Conservation (phyloP, 2,888 invertebrate genomes). For the Nymphalis polychloros region DNA sequence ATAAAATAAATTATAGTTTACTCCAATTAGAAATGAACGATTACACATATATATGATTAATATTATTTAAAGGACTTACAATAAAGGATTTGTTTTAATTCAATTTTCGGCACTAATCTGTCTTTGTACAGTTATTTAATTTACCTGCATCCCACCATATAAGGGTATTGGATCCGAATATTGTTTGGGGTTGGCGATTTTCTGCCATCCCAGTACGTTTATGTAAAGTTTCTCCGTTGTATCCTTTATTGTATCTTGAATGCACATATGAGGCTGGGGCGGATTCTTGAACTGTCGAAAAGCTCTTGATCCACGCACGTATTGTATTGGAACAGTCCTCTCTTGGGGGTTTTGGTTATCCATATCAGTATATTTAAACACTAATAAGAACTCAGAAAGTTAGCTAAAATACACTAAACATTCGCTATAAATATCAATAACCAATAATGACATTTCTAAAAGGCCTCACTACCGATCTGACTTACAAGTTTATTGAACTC, state of each 20-base stretch:
- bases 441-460: conserved; percentile 63
- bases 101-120: background rate
- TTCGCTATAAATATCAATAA: conserved; percentile 58
- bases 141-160: conserved; percentile 87
- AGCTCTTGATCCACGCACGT: conserved; percentile 82
- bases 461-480: conserved; percentile 48
- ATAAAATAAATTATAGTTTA: background rate
- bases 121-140: conserved; percentile 21
- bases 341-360: conserved; percentile 71
- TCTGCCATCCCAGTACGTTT: conserved; percentile 88
- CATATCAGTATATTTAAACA: conserved; percentile 62
- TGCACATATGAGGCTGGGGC: conserved; percentile 89
- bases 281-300: conserved; percentile 87
- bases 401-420: conserved; percentile 49
- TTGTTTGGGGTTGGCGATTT: conserved; percentile 85
- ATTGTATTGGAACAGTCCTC: conserved; percentile 76
- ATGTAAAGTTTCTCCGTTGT: conserved; percentile 83
- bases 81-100: background rate
- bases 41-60: background rate
- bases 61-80: background rate
- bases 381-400: conserved; percentile 26
- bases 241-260: conserved; percentile 83
- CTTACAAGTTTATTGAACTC: conserved; percentile 74
- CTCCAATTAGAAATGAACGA: background rate
- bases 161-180: conserved; percentile 85